A percentile compares a stretch with the other conserved stretches of the same genome.
phyloP scores from a whole-genome alignment of 1,140 invertebrate species.

The Ganaspis sp. region DNA sequence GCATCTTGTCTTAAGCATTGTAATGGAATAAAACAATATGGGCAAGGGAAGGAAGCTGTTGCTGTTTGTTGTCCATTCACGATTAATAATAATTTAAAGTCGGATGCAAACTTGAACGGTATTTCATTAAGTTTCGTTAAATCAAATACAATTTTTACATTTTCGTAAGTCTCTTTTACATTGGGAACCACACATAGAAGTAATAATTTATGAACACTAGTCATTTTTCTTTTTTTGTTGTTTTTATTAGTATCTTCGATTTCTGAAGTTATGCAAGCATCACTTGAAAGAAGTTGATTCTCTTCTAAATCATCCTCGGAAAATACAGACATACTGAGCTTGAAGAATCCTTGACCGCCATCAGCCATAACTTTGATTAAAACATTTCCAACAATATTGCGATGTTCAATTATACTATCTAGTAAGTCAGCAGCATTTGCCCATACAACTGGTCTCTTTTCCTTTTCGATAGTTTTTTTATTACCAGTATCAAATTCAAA shows the following conservation, averaged over 20 bases:
- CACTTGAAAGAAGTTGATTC: neutral
- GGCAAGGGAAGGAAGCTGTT: neutral
- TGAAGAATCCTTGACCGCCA: too few species aligned
- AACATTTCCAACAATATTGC: too few species aligned
- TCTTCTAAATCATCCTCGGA: neutral
- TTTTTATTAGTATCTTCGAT: neutral
- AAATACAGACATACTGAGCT: neutral
- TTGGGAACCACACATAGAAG: neutral
- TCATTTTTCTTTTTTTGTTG: neutral
- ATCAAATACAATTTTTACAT: neutral
- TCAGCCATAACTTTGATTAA: too few species aligned
- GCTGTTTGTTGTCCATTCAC: neutral
- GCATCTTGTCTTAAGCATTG: neutral
- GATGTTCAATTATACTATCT: neutral
- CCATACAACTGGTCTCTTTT: neutral
- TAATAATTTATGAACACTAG: neutral
- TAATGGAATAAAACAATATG: neutral
- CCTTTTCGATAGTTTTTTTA: neutral
- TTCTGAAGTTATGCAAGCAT: neutral
- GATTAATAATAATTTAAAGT: neutral
- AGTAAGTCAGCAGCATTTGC: neutral
- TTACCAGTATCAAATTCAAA: neutral
- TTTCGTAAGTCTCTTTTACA: neutral
- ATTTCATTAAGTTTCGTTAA: neutral
- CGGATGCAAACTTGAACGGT: neutral